Base-by-base conservation (phyloP, 2,113 vertebrate genomes). In the Oncorhynchus clarkii region DNA sequence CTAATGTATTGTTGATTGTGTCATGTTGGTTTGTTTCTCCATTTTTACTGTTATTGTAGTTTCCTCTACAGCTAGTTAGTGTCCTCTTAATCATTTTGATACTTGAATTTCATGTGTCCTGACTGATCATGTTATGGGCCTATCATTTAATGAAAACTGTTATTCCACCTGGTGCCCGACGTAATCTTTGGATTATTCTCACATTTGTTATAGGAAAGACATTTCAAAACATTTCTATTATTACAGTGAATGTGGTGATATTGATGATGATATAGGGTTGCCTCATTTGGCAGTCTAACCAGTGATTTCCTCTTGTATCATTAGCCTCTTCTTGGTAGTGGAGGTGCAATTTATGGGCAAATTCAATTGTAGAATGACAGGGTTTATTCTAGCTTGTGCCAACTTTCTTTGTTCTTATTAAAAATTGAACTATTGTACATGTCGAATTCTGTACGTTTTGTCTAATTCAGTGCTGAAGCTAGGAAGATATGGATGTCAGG, bases 61-160 rank as follows among this genome's bases (percentile, higher is more conserved):
- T 45, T 75, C 78, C 88, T 81, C 86, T 85, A 34, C 1, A 86
- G 84, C 80, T 84, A 59, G 83, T 89, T 72, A 70, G 82, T 87
- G 83, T 88, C 39, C 48, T n/a, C 88, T 87, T 91, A 86, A 88
- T 88, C 84, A 88, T 93, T 90, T 91, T 90, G 90, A 91, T 92
- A 93, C 92, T 93, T 93, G 92, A 93, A 93, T 89, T 89, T 90
- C 83, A 84, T 86, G 65, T 84, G 81, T 79, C 59, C 80, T 83
- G 77, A 59, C 16, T 67, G 75, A 75, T 85, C 77, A 75, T 71
- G 66, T 86, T 75, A 74, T 78, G 66, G 72, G 74, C 59, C 78
- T 45, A 45, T 87, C 76, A 70, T 79, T 85, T 82, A 74, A 70
- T 67, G 80, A 82, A 85, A 82, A 87, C 80, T 82, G 69, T 74